Percentiles rank a stretch among this genome's conserved stretches.
Conservation (phyloP, 1,140 invertebrate species). For the Drosophila lacertosa region DNA sequence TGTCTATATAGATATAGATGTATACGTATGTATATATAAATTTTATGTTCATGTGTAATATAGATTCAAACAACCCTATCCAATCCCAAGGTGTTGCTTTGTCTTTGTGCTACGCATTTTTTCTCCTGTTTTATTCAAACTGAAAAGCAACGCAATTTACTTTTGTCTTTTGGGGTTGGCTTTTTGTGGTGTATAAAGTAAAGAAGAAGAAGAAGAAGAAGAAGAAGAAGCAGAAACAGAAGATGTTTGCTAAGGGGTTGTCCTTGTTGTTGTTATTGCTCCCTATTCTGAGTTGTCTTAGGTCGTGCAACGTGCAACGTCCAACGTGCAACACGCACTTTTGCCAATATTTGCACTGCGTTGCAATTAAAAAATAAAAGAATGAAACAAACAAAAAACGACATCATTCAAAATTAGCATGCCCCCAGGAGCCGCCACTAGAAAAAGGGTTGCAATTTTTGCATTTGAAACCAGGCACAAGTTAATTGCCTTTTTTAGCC, state of each 20-base stretch:
- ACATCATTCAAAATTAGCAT: constrained; percentile 48
- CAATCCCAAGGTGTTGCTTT: constrained; percentile 72
- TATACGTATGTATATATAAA: background rate
- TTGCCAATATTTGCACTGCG: constrained; percentile 61
- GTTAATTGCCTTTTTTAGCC: constrained; percentile 49
- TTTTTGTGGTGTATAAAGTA: constrained; percentile 63
- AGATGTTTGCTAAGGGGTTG: constrained; percentile 43
- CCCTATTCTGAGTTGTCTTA: constrained; percentile 30
- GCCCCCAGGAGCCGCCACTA: constrained; percentile 1
- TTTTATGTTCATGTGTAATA: constrained; percentile 5
- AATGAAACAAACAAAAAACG: background rate
- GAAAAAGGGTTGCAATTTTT: constrained; percentile 13
- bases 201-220: background rate
- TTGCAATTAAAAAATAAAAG: constrained; percentile 59
- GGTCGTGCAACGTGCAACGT: constrained; percentile 20
- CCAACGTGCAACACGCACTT: constrained; percentile 43
- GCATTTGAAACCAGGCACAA: background rate
- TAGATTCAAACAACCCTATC: constrained; percentile 39
- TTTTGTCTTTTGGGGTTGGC: constrained; percentile 71
- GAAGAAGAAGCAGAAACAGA: background rate
- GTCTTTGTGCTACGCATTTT: constrained; percentile 69
- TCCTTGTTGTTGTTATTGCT: constrained; percentile 41
- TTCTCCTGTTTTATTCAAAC: constrained; percentile 42
- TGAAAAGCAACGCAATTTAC: constrained; percentile 72
- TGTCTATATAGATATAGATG: constrained; percentile 37